Base-by-base conservation (phyloP, 2,113 vertebrate genomes). In the Philantomba maxwellii region DNA sequence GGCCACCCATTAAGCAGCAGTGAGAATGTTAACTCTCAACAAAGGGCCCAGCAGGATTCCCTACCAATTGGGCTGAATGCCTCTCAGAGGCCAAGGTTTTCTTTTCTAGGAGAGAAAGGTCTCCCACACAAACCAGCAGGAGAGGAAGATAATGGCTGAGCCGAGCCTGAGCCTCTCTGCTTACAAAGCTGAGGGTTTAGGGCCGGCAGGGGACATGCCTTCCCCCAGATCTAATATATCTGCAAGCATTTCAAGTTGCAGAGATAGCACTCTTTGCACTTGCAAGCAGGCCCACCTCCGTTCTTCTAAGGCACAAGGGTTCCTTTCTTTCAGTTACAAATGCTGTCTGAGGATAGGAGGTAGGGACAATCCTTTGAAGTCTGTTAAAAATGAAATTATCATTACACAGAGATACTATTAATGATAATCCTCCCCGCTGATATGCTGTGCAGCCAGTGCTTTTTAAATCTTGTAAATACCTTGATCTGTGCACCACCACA, bases 91-190 rank as follows among this genome's bases (percentile, higher is more conserved):
- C 82, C 70, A 47, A 26, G 84, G 39, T 90, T 95, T 97, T 89
- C 83, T 97, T 92, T 93, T 97, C 77, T 25, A 47, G 57, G 66
- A 96, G 80, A 95, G 53, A 97, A 95, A 96, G 51, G 88, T 89
- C 95, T 97, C 39, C 51, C 87, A 73, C 70, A 77, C 90, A 83
- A 95, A 94, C 70, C 87, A 85, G 88, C 87, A 58, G 73, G 95
- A 87, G 47, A 66, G 33, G 85, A 0, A 93, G 36, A 92, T 91
- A 96, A 95, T 91, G 73, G 58, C 55, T 43, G 26, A 39, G 51
- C 39, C 23, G 62, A 84, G 85, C 90, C 64, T 14, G 78, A 87
- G 66, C 26, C 66, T 82, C n/a, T 60, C 28, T 2, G 23, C n/a
- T 80, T 33, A 95, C 87, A 93, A 94, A 95, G 84, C 83, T 11